Base-by-base conservation (phyloP, 2,888 invertebrate species). In the Griposia aprilina region DNA sequence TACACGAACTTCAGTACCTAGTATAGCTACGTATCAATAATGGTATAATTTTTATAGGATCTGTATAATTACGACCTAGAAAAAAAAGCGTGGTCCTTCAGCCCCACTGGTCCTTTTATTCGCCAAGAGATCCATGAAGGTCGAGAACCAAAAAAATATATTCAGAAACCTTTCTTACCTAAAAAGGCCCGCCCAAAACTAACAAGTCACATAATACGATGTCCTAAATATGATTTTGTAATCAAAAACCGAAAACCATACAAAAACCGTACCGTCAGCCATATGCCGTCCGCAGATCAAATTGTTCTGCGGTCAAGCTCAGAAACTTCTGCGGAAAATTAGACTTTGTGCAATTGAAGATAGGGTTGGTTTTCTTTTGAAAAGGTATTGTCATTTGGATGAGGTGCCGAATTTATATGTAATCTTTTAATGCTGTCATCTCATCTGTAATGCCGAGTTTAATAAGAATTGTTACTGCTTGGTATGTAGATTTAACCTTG, bases 261-360 rank as follows among this genome's bases (percentile, higher is more conserved):
- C 91, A 95, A 95, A 93, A 93, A 93, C 91, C 84, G 55, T 81
- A 67, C 52, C 76, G 66, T 91, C 91, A 91, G 92, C 94, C 95
- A 94, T 93, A 93, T 95, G 94, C 86, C 87, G 89, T 83, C 87
- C 83, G 81, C 83, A 87, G 89, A 90, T 92, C 92, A 85, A 91
- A 93, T 93, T 92, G 89, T 91, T 63, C 87, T 88, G 92, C 90
- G 92, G 91, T 92, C 91, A 90, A 84, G 83, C 89, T 79, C 62
- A 23, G 48, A 50, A 17, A 36, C 6, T 41, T 4, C 20, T 55
- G 52, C 0, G 4, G 69, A 7, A 70, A 84, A 55, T 48, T 57
- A 17, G 50, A 67, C 70, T 70, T 57, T 60, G 36, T 55, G 0
- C 0, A 2, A 1, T 13, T 0, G 0, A 1, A 0, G 0, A 60